Evolutionary conservation across 2,797 vertebrate species (phyloP).

Genomic region (Borostomias antarcticus): DNA sequence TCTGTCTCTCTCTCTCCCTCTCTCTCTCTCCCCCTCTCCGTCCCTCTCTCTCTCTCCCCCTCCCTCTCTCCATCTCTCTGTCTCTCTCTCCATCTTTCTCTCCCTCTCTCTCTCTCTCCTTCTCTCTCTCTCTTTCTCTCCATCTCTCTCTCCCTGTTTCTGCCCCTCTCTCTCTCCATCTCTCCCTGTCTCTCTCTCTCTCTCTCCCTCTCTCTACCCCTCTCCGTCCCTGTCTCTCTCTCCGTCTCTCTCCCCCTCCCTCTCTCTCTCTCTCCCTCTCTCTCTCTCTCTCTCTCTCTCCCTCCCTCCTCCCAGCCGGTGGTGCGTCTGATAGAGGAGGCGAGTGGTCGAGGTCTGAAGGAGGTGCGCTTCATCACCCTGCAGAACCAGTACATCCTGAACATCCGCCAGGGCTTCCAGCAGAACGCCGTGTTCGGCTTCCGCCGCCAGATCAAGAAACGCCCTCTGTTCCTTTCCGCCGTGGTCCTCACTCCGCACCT

Average conservation of each 20-base stretch:
- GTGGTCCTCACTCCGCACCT: conserved; percentile 88
- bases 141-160: neutral
- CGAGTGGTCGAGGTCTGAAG: conserved; percentile 88
- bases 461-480: conserved; percentile 91
- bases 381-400: conserved; percentile 96
- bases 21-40: conserved; percentile 48
- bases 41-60: conserved; percentile 64
- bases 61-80: neutral
- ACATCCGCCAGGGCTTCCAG: conserved; percentile 92
- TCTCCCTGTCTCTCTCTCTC: neutral
- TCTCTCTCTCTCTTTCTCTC: conserved; percentile 1
- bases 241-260: neutral
- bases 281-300: too few species aligned
- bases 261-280: neutral
- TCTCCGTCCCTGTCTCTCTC: neutral
- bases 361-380: conserved; percentile 96
- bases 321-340: conserved; percentile 93
- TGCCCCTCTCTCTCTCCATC: neutral
- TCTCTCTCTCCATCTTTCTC: neutral
- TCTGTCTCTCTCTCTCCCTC: neutral
- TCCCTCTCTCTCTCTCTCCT: conserved; percentile 1
- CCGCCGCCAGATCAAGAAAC: conserved; percentile 92
- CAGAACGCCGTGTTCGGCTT: conserved; percentile 90
- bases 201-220: neutral
- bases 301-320: conserved; percentile 80